Conservation (phyloP, 2,113 vertebrate species). For the Haemorhous mexicanus region DNA sequence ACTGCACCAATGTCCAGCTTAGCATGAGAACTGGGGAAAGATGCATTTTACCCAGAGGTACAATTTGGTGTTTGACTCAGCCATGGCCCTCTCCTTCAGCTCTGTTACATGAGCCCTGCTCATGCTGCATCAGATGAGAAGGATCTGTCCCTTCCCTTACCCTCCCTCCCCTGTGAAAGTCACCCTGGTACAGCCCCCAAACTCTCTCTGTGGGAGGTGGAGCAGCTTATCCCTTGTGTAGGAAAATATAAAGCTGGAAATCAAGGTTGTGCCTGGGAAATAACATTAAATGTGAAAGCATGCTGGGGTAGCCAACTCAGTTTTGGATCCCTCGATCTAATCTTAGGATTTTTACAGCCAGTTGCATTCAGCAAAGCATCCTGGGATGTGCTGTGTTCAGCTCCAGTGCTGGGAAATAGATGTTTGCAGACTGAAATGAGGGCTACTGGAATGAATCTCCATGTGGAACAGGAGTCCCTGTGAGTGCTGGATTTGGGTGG, state of each 20-base stretch:
- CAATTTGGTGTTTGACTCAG: not conserved
- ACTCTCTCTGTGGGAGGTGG: not conserved
- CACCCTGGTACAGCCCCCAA: not conserved
- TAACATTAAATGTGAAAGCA: not conserved
- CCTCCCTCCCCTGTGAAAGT: not conserved
- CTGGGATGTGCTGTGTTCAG: not conserved
- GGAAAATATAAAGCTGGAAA: not conserved
- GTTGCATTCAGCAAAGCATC: not conserved
- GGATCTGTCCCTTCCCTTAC: not conserved
- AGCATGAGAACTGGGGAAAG: not conserved
- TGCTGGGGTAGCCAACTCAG: not conserved
- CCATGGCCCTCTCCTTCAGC: not conserved
- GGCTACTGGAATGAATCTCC: not conserved
- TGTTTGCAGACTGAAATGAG: not conserved
- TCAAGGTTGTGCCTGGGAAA: not conserved
- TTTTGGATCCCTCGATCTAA: not conserved
- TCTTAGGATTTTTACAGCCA: not conserved
- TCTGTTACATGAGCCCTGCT: accelerated
- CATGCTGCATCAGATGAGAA: accelerated
- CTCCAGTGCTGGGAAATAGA: not conserved
- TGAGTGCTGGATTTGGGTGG: accelerated
- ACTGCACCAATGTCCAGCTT: not conserved
- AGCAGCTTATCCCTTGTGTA: not conserved
- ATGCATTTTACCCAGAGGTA: not conserved
- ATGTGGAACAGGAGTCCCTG: accelerated